phyloP scores from a whole-genome alignment of 2,888 invertebrate species.

The Hypomecis punctinalis region DNA sequence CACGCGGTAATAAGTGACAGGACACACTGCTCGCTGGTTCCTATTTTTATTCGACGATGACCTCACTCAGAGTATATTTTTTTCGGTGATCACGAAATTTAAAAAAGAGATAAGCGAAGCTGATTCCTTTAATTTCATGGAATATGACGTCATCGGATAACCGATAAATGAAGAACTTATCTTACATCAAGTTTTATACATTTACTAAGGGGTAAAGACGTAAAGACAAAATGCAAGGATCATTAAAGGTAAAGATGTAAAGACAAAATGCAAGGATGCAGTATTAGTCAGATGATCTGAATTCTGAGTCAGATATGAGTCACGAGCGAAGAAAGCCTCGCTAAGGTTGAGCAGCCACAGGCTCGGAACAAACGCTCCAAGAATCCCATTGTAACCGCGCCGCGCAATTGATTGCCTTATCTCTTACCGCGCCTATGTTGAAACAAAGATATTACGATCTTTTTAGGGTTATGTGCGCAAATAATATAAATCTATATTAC shows the following conservation, averaged over 20 bases:
- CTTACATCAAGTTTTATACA: too few species aligned
- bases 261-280: slow-evolving; percentile 29
- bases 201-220: too few species aligned
- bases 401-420: slow-evolving; percentile 75
- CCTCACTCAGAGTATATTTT: too few species aligned
- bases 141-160: too few species aligned
- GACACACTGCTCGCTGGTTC: too few species aligned
- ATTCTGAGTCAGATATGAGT: slow-evolving; percentile 75
- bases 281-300: slow-evolving; percentile 58
- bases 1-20: too few species aligned
- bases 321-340: slow-evolving; percentile 71
- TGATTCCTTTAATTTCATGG: too few species aligned
- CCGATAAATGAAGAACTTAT: too few species aligned
- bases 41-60: too few species aligned
- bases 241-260: background rate
- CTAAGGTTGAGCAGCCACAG: slow-evolving; percentile 55
- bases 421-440: slow-evolving; percentile 57
- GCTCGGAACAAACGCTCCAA: slow-evolving; percentile 65
- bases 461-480: slow-evolving; percentile 1
- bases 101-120: background rate
- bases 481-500: too few species aligned
- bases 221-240: too few species aligned
- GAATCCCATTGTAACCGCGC: slow-evolving; percentile 75
- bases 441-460: slow-evolving; percentile 49
- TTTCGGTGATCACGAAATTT: slow-evolving; percentile 20